Evolutionary conservation across 2,888 invertebrate genomes (phyloP).

Genomic region (Dicranocentrus wangi): DNA sequence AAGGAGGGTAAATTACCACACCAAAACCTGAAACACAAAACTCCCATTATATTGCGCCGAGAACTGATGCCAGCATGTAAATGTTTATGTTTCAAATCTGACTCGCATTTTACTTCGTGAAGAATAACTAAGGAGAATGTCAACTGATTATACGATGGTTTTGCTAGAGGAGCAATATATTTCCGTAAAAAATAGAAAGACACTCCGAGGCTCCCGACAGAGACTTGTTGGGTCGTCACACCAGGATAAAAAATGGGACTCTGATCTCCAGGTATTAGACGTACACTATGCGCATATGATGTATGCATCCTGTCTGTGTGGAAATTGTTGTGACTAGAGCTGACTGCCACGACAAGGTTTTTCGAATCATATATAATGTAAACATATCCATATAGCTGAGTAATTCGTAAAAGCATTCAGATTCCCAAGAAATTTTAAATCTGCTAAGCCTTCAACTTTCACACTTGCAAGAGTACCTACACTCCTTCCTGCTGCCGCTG

Average conservation of each 20-base stretch:
- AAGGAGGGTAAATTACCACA: slow-evolving; percentile 59
- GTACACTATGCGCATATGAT: slow-evolving; percentile 32
- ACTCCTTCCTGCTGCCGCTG: too few species aligned
- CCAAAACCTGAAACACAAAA: slow-evolving; percentile 54
- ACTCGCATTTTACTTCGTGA: slow-evolving; percentile 48
- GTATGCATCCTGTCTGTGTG: background rate
- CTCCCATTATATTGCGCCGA: background rate
- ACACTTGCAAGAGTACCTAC: slow-evolving; percentile 12
- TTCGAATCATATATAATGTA: slow-evolving; percentile 2
- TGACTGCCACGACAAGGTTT: background rate
- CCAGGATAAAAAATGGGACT: slow-evolving; percentile 59
- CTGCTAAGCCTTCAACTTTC: slow-evolving; percentile 51
- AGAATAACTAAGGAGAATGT: slow-evolving; percentile 45
- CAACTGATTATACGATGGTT: slow-evolving; percentile 41
- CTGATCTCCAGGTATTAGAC: slow-evolving; percentile 52
- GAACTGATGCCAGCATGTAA: background rate
- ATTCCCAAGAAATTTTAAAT: slow-evolving; percentile 47
- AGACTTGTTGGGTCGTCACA: slow-evolving; percentile 49
- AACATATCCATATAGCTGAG: background rate
- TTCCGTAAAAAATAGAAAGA: slow-evolving; percentile 14
- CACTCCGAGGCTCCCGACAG: slow-evolving; percentile 47
- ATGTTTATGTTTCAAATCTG: slow-evolving; percentile 49
- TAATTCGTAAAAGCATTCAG: slow-evolving; percentile 22
- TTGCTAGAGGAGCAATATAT: slow-evolving; percentile 32
- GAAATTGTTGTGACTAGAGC: background rate